Percentiles rank a stretch among this genome's conserved stretches.
Conservation (phyloP, 2,888 invertebrate species). For the Hedychridium roseum region DNA sequence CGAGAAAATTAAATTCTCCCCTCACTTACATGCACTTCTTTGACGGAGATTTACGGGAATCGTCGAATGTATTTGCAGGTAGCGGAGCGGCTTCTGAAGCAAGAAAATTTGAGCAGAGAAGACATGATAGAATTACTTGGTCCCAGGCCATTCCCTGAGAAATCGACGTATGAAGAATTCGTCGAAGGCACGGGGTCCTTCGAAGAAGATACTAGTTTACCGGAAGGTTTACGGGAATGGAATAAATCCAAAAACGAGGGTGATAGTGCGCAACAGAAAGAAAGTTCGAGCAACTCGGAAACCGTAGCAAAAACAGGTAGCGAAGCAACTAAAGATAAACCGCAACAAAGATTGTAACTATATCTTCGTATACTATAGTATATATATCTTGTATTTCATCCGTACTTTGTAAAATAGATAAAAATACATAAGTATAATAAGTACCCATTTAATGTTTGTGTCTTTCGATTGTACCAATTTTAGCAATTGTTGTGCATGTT, state of each 20-base stretch:
- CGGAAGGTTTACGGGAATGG: constrained; percentile 96
- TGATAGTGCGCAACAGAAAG: constrained; percentile 25
- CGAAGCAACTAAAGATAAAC: constrained; percentile 23
- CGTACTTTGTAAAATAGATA: constrained; percentile 52
- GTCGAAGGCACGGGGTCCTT: constrained; percentile 98
- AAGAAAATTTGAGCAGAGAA: constrained; percentile 93
- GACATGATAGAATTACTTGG: constrained; percentile 98
- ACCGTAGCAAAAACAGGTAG: background rate
- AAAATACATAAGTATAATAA: constrained; percentile 37
- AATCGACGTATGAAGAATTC: constrained; percentile 99
- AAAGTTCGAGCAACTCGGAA: too few species aligned
- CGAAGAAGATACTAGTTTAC: constrained; percentile 94
- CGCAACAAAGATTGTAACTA: constrained; percentile 47
- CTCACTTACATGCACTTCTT: too few species aligned
- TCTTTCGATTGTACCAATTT: background rate
- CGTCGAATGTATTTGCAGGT: constrained; percentile 63
- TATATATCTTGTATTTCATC: constrained; percentile 34
- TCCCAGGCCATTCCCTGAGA: constrained; percentile 94
- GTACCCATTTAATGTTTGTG: constrained; percentile 11
- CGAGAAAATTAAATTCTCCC: too few species aligned
- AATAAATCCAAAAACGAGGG: constrained; percentile 74
- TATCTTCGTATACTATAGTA: constrained; percentile 40
- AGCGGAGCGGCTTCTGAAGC: constrained; percentile 86
- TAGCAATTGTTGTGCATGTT: background rate
- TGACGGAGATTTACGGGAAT: too few species aligned